A percentile compares a stretch with the other conserved stretches of the same genome.
These are phyloP conservation scores for Siderastrea radians DNA, from an alignment of 92 coral and sea anemone species.

Conservation along the genomic window DNA sequence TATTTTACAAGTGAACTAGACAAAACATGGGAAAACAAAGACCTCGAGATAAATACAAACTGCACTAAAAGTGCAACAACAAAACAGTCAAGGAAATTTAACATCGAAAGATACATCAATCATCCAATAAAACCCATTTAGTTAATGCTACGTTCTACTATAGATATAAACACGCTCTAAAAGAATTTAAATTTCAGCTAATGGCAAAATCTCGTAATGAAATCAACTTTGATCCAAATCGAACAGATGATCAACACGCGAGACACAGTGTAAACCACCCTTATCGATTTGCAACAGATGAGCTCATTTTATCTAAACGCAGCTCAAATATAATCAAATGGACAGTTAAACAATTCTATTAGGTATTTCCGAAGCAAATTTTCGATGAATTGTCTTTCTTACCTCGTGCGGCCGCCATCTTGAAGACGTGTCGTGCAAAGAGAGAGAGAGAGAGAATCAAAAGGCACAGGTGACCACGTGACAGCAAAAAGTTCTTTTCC, in stretches of 20 bases:
- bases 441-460: constrained; percentile 40
- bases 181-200: too few species aligned
- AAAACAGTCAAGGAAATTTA: not conserved
- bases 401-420: constrained; percentile 99
- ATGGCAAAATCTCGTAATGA: not conserved
- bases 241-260: constrained; percentile 3
- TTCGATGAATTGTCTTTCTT: constrained; percentile 23
- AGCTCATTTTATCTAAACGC: not conserved
- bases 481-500: constrained; percentile 35
- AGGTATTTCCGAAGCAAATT: not conserved
- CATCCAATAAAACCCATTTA: not conserved
- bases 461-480: constrained; percentile 70
- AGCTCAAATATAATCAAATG: not conserved
- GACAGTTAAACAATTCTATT: not conserved
- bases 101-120: not conserved
- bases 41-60: not conserved
- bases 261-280: not conserved
- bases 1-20: not conserved
- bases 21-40: constrained; percentile 15
- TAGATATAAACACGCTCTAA: too few species aligned
- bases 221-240: not conserved
- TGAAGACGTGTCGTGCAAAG: constrained; percentile 97
- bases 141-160: not conserved
- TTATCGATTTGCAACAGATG: not conserved
- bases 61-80: not conserved